Evolutionary conservation across 2,113 vertebrate genomes (phyloP).

Genomic region (Neogale vison): DNA sequence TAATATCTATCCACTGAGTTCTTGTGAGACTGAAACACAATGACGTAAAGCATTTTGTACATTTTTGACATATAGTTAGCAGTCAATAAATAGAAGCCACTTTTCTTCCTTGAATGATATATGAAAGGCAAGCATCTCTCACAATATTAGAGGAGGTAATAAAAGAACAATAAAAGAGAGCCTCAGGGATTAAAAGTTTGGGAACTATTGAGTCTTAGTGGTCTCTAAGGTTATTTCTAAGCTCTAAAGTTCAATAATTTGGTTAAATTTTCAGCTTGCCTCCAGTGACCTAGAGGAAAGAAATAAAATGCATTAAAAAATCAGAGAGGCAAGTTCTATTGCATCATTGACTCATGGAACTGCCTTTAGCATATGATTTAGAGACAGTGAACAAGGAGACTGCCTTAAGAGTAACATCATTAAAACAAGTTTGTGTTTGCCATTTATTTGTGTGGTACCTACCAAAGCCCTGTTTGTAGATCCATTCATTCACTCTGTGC

Average conservation of each 20-base stretch:
- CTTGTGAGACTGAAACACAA: neutral
- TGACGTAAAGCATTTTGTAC: neutral
- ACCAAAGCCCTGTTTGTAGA: neutral
- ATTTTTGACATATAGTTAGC: neutral
- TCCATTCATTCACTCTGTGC: constrained; percentile 17
- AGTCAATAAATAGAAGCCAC: neutral
- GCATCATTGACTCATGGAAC: neutral
- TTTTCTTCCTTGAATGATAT: neutral
- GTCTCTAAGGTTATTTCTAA: constrained; percentile 16
- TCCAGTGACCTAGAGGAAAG: neutral
- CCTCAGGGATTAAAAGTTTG: neutral
- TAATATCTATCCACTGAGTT: neutral
- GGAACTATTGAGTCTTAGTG: neutral
- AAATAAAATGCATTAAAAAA: constrained; percentile 48
- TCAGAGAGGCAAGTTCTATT: neutral
- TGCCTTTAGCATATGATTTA: neutral
- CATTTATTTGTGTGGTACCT: neutral
- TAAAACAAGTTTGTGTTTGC: neutral
- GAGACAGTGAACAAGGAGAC: neutral
- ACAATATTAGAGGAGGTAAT: neutral
- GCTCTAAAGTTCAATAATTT: neutral
- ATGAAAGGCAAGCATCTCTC: neutral
- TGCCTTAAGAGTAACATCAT: neutral
- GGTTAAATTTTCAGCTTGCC: neutral
- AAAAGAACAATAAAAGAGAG: neutral